Evolutionary conservation across 2,113 vertebrate genomes (phyloP), one percentile per base, ranked within the genome.

Genomic region (Loxodonta africana): DNA sequence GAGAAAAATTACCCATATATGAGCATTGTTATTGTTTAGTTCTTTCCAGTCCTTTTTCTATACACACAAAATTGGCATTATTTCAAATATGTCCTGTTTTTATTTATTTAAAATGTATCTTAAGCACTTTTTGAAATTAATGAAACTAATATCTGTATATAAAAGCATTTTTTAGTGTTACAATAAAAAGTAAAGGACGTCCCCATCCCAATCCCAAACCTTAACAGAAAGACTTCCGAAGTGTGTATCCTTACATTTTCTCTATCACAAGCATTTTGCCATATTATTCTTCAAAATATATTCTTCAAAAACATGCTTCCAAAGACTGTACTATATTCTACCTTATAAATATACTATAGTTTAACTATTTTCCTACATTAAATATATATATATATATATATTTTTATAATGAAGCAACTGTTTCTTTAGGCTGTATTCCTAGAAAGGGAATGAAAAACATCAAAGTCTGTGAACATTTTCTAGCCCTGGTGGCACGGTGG

Each of bases 121-220:
- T 63, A 76, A 20, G 57, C 41, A 85, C 18, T 28, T 85, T 71
- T 80, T 85, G 41, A 91, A 86, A 41, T 82, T 82, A 46, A 94
- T 33, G 88, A 90, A 77, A 84, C 25, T 77, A 83, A 65, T 60
- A 73, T 8, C 37, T 90, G 15, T 10, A 81, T 23, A 84, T 53
- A 62, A 88, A 94, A 80, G 28, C 73, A 90, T 88, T 67, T 87
- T 28, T 44, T 77, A n/a, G 30, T 57, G 25, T 89, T 51, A 95
- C 11, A 91, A 51, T 30, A 71, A 71, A 84, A 71, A 80, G 6
- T 65, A 41, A 73, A 63, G 57, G 41, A 30, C 14, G 3, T 48
- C n/a, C 44, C 41, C 57, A 85, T 4, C 2, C 41, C 11, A 65
- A 53, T 53, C 25, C 26, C 25, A 57, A 51, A 89, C 21, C 11